Percentiles rank a stretch among this genome's conserved stretches.
These are phyloP conservation scores for Cavia porcellus DNA, from an alignment of 2,113 vertebrate genomes.

Conservation along the genomic window DNA sequence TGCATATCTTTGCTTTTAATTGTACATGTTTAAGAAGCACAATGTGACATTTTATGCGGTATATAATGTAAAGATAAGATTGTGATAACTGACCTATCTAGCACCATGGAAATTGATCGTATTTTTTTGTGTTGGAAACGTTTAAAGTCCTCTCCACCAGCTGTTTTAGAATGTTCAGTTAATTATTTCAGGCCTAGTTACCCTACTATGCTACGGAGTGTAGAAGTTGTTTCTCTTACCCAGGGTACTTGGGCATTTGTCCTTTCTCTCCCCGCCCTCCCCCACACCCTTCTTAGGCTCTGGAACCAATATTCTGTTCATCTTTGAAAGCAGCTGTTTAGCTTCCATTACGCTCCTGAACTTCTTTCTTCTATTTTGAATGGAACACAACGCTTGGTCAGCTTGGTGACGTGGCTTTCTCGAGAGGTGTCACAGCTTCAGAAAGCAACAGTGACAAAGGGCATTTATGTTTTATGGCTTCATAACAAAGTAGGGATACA, in stretches of 20 bases:
- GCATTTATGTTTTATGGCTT: not conserved
- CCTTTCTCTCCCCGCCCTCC: not conserved
- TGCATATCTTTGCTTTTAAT: not conserved
- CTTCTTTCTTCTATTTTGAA: not conserved
- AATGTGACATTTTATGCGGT: not conserved
- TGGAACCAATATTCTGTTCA: not conserved
- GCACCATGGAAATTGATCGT: not conserved
- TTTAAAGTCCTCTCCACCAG: not conserved
- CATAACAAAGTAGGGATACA: not conserved
- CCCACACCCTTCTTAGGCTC: not conserved
- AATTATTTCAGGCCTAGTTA: not conserved
- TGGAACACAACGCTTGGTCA: not conserved
- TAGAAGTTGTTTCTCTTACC: not conserved
- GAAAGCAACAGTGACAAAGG: not conserved
- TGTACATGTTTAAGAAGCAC: not conserved
- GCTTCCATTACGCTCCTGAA: not conserved
- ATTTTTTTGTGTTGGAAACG: not conserved
- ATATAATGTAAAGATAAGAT: not conserved
- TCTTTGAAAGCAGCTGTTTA: not conserved
- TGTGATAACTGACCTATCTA: not conserved
- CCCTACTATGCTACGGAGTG: not conserved
- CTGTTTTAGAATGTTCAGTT: conserved; percentile 20
- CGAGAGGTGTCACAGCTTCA: not conserved
- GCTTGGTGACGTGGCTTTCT: not conserved
- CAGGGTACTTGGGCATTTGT: not conserved